Conservation (phyloP, 2,797 vertebrate species). For the Semotilus atromaculatus region DNA sequence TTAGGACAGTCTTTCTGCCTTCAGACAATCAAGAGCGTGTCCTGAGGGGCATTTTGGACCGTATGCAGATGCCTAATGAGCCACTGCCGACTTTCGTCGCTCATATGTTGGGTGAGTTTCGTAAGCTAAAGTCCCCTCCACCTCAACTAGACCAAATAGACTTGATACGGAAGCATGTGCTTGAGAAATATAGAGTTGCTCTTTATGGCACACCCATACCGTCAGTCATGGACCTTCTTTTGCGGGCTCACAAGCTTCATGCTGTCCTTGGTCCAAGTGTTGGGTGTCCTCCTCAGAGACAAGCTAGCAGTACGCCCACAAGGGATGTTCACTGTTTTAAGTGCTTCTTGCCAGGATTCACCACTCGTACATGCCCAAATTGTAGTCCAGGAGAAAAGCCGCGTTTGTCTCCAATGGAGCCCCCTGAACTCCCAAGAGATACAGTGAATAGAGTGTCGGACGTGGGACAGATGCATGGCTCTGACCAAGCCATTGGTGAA, state of each 20-base stretch:
- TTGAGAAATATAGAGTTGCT: not conserved
- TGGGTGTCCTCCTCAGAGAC: not conserved
- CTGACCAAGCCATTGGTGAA: not conserved
- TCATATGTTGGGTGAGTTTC: not conserved
- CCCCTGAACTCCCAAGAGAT: not conserved
- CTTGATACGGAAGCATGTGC: not conserved
- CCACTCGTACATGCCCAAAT: not conserved
- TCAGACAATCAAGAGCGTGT: not conserved
- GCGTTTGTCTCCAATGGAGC: not conserved
- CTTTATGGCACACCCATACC: constrained; percentile 9
- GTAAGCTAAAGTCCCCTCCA: not conserved
- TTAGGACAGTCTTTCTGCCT: not conserved
- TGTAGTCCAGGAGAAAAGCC: not conserved
- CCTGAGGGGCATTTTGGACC: not conserved
- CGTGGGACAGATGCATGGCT: not conserved
- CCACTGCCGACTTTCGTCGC: not conserved
- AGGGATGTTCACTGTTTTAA: not conserved
- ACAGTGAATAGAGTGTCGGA: not conserved
- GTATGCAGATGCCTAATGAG: not conserved
- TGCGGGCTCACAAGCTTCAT: constrained; percentile 1
- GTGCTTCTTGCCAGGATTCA: not conserved
- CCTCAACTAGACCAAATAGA: not conserved
- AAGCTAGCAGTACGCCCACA: not conserved
- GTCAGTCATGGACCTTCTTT: not conserved
- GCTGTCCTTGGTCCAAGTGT: constrained; percentile 9